Base-by-base conservation (phyloP, 2,113 vertebrate genomes). In the Arizona elegans region DNA sequence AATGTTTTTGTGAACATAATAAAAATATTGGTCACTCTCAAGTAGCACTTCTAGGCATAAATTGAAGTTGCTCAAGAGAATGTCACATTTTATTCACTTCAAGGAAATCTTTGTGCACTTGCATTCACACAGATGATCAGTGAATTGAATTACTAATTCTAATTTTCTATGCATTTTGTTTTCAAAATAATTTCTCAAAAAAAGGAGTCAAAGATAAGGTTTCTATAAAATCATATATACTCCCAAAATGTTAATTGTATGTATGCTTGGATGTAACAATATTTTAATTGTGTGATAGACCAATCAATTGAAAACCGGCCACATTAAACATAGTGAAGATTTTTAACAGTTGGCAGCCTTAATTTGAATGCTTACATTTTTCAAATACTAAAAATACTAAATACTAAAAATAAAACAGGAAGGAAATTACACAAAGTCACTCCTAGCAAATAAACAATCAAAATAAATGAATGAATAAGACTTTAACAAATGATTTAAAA, bases 401-500 rank as follows among this genome's bases (percentile, higher is more conserved):
- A 90, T 90, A 93, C 75, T 93, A 93, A 93, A 92, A 90, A 90
- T 93, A 93, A 93, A 93, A 86, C 75, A 93, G 92, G 92, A 93
- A 93, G 92, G 75, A 93, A 93, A 90, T 33, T 33, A 90, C 53
- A 90, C 88, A 91, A 92, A 33, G 3, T 12, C 70, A 58, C 38
- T 75, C 13, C 91, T 92, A 94, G 13, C 62, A 94, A 95, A 94
- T 91, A 59, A 75, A 91, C 86, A 55, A 1, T 8, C 52, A 90
- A 93, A 81, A 88, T 54, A 54, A 95, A 12, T 10, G 93, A 86
- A 54, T 91, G 87, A 93, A 93, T 13, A 62, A 0, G 87, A 85
- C 62, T 94, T 93, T 88, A 94, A 95, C 93, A 9, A 17, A 90
- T 91, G 3, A 29, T 89, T 47, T 90, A 81, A 65, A 52, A 90